These are phyloP conservation scores for Coracopsis vasa DNA, from an alignment of 2,113 vertebrate species.

Conservation along the genomic window DNA sequence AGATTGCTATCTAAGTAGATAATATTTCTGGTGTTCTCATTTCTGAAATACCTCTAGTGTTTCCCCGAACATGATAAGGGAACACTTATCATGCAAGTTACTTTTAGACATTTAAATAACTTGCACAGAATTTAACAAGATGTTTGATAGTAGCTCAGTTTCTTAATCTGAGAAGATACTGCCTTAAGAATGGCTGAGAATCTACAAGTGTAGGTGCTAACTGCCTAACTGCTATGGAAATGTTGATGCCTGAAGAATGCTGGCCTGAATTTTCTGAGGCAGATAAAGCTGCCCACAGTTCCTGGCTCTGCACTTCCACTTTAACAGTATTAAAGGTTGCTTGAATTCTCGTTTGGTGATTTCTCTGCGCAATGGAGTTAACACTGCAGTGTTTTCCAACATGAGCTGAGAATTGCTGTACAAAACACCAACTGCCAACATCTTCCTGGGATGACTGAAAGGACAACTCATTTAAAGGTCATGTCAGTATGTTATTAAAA, in stretches of 20 bases:
- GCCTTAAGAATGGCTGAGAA: background rate
- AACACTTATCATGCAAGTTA: background rate
- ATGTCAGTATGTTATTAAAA: background rate
- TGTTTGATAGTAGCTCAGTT: background rate
- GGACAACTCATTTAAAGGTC: background rate
- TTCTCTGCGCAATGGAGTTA: background rate
- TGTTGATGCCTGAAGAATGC: background rate
- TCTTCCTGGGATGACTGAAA: background rate
- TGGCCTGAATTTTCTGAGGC: background rate
- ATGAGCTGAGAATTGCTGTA: background rate
- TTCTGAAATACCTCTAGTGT: background rate
- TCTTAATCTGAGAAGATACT: background rate
- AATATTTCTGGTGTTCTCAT: background rate
- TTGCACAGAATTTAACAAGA: background rate
- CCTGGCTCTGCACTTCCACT: background rate
- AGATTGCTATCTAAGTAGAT: background rate
- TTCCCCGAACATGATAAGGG: background rate
- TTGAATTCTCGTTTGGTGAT: background rate
- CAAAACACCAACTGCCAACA: background rate
- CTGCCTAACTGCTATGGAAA: background rate
- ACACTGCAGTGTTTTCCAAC: background rate
- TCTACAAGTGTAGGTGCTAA: background rate
- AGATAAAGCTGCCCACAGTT: background rate
- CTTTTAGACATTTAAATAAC: background rate
- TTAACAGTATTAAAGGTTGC: background rate